phyloP scores from a whole-genome alignment of 2,113 vertebrate species.

The Lycocorax pyrrhopterus region DNA sequence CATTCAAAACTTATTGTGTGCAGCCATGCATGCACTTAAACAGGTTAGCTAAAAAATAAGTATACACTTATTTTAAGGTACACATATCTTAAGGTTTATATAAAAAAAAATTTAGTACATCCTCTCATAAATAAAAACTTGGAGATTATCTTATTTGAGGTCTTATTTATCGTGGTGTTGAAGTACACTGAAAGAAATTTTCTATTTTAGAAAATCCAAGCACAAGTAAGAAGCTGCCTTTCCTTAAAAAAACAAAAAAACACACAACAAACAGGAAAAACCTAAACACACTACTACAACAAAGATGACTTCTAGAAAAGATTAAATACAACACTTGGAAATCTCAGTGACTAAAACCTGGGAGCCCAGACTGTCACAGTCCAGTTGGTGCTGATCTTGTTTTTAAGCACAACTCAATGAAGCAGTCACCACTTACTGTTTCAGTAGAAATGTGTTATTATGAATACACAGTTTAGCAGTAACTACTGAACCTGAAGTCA shows the following conservation, averaged over 20 bases:
- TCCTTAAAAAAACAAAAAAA: accelerated
- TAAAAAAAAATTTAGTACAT: not conserved
- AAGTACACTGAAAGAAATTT: not conserved
- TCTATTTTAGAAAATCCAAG: not conserved
- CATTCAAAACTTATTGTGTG: not conserved
- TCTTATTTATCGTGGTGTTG: not conserved
- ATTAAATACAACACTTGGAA: not conserved
- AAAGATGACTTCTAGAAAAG: not conserved
- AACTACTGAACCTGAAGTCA: not conserved
- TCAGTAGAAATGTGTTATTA: not conserved
- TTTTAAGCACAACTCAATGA: not conserved
- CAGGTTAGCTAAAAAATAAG: not conserved
- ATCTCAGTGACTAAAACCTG: not conserved
- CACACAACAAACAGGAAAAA: not conserved
- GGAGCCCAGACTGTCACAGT: not conserved
- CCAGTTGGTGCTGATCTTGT: not conserved
- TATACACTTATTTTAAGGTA: not conserved
- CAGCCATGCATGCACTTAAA: not conserved
- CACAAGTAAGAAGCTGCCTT: not conserved
- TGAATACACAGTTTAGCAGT: not conserved
- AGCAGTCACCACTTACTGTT: not conserved
- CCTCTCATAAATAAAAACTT: not conserved
- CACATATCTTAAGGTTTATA: not conserved
- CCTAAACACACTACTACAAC: not conserved
- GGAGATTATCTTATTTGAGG: not conserved